Percentiles rank a stretch among this genome's conserved stretches.
Evolutionary conservation across 2,888 invertebrate genomes (phyloP).

Genomic region (Venustoraphidia nigricollis): DNA sequence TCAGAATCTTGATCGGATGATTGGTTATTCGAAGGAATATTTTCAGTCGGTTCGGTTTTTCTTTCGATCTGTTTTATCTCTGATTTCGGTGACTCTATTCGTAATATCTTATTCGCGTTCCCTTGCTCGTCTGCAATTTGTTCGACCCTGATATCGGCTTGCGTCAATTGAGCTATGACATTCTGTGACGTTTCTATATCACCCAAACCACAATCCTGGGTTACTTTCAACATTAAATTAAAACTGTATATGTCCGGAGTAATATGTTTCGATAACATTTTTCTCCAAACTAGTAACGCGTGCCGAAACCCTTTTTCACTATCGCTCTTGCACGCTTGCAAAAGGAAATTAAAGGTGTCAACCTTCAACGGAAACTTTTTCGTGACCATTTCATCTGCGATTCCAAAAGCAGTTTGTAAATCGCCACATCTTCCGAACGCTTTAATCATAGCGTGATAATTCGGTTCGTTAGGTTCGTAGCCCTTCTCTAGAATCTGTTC

Average conservation of each 20-base stretch:
- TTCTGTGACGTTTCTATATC: constrained; percentile 39
- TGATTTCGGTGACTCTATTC: neutral
- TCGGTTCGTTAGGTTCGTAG: constrained; percentile 52
- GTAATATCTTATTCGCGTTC: constrained; percentile 1
- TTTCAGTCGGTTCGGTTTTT: neutral
- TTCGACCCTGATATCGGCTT: constrained; percentile 15
- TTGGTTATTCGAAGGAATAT: neutral
- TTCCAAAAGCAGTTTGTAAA: constrained; percentile 54
- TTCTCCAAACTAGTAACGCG: constrained; percentile 73
- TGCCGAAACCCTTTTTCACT: constrained; percentile 65
- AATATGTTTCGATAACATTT: constrained; percentile 50
- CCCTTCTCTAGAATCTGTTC: constrained; percentile 52
- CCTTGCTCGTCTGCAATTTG: neutral
- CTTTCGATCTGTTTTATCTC: neutral
- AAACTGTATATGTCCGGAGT: constrained; percentile 58
- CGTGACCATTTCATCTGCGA: constrained; percentile 72
- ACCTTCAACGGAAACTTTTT: constrained; percentile 42
- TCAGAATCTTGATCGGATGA: neutral
- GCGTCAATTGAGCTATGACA: constrained; percentile 22
- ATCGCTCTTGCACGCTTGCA: constrained; percentile 74
- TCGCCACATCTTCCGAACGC: constrained; percentile 78
- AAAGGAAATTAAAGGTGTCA: constrained; percentile 60
- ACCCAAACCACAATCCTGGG: constrained; percentile 70
- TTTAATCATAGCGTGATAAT: constrained; percentile 83
- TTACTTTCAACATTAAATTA: constrained; percentile 64